A percentile compares a stretch with the other conserved stretches of the same genome.
Evolutionary conservation across 2,888 invertebrate genomes (phyloP).

Genomic region (Argyresthia goedartella): DNA sequence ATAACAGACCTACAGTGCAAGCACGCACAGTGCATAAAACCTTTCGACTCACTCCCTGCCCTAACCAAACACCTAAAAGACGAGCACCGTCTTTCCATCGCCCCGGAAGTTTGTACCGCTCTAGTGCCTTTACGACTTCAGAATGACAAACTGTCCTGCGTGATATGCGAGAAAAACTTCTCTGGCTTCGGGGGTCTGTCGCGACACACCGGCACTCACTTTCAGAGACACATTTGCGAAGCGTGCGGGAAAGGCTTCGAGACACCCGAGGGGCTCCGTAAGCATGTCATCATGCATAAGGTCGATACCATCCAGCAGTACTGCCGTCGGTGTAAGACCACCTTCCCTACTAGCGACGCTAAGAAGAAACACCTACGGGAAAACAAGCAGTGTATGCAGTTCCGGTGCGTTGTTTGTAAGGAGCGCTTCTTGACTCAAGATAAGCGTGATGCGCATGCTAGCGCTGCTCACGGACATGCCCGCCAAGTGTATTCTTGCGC

Average conservation of each 20-base stretch:
- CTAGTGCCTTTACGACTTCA: constrained; percentile 1
- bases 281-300: background rate
- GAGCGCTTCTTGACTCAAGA: constrained; percentile 7
- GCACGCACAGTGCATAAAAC: background rate
- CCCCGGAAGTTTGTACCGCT: background rate
- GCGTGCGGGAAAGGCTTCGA: constrained; percentile 8
- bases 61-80: constrained; percentile 3
- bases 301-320: background rate
- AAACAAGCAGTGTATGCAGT: background rate
- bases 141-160: background rate
- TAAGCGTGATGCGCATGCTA: constrained; percentile 5
- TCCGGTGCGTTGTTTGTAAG: constrained; percentile 5
- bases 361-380: constrained; percentile 1
- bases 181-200: background rate
- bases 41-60: background rate
- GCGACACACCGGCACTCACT: background rate
- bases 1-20: constrained; percentile 7
- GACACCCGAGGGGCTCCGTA: constrained; percentile 1
- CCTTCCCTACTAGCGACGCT: constrained; percentile 4
- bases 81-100: background rate
- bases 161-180: background rate
- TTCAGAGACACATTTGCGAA: constrained; percentile 3
- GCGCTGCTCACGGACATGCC: constrained; percentile 8
- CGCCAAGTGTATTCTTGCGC: constrained; percentile 7
- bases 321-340: constrained; percentile 6